Base-by-base conservation (phyloP, 2,888 invertebrate species). In the Trichopoda pennipes region DNA sequence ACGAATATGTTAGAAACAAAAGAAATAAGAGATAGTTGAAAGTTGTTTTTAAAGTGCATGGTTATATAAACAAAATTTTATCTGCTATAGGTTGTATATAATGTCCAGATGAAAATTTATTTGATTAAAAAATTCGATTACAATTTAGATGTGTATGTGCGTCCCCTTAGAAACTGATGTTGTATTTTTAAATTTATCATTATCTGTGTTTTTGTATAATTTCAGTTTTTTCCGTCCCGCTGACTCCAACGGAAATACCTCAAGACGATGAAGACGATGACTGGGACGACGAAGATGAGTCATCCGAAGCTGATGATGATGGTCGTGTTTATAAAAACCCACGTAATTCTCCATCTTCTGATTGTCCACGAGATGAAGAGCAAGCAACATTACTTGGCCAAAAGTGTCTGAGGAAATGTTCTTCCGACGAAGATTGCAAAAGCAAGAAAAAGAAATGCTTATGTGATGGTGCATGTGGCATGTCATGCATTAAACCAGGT, bases 401-500 rank as follows among this genome's bases (percentile, higher is more conserved):
- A 88, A 95, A 96, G 88, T 98, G 98, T 91, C 93, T 98, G 81
- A 94, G 98, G 83, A 97, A 97, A 90, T 99, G 99, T 90, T 96
- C 95, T 0, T 95, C 96, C 0, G 98, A 99, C 89, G 96, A 96
- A 89, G 98, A 99, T 91, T 99, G 99, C 91, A 97, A 98, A 91
- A 98, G 98, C 89, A 96, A 97, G 92, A 96, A 97, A 92, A 98
- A 98, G 92, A 96, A 97, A 89, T 99, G 99, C 90, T 93, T 98
- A 83, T 99, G 99, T 90, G 99, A 99, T 89, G 99, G 98, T 61
- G 94, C 95, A 1, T 99, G 99, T 89, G 99, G 99, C 76, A 95
- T 97, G 94, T 98, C 98, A 70, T 99, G 99, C 91, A 98, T 99
- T 86, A 98, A 99, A 91, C 98, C 98, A 90, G 97, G 98, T 97